These are phyloP conservation scores for Dromiciops gliroides DNA, from an alignment of 2,113 vertebrate species.

Conservation along the genomic window DNA sequence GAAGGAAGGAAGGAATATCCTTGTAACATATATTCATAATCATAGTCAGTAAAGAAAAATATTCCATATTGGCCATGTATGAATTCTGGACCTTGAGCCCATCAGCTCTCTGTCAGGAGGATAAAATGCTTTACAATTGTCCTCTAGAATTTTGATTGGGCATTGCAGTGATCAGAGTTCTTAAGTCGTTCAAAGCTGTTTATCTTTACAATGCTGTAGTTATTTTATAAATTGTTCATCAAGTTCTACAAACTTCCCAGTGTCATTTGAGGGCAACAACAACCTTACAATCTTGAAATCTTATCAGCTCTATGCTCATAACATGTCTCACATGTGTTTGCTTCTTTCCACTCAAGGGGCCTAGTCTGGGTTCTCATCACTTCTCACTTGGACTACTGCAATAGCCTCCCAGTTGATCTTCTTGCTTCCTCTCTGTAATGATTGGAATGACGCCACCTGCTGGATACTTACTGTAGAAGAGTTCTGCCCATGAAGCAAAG, in stretches of 20 bases:
- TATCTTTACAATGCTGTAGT: background rate
- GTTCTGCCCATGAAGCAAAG: too few relatives aligned
- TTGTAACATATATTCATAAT: background rate
- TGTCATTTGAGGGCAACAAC: background rate
- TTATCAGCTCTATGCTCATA: background rate
- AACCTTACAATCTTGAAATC: background rate
- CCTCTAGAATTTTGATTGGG: background rate
- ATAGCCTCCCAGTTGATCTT: background rate
- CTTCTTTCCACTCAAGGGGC: background rate
- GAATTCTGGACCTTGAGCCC: background rate
- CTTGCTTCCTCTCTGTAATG: background rate
- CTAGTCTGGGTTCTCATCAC: background rate
- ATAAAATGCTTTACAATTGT: background rate
- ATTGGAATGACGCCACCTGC: too few relatives aligned
- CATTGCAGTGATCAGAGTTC: background rate
- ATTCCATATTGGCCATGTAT: background rate
- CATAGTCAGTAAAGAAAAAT: background rate
- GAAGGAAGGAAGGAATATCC: too few relatives aligned
- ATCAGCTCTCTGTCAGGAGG: background rate
- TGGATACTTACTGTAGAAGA: too few relatives aligned
- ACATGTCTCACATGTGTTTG: background rate
- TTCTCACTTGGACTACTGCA: background rate
- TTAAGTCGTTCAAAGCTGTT: background rate
- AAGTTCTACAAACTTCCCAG: background rate
- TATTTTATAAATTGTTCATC: background rate